Base-by-base conservation (phyloP, 2,113 vertebrate species). In the Tringa solitaria region DNA sequence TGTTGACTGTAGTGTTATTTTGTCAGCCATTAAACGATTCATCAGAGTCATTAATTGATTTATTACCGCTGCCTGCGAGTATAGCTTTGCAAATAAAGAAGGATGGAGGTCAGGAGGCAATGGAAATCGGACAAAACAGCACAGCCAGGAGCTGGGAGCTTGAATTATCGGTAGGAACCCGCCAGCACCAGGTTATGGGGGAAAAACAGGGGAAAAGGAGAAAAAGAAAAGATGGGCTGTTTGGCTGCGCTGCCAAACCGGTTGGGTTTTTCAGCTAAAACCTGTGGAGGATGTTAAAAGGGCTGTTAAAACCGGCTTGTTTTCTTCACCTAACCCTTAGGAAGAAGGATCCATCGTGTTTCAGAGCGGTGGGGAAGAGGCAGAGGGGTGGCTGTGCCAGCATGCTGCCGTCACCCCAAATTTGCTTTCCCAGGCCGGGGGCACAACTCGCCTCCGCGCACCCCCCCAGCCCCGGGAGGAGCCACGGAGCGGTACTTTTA, bases 31-130 rank as follows among this genome's bases (percentile, higher is more conserved):
- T 98, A 98, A 98, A 97, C 97, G 97, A 98, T 98, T 98, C 98
- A 97, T 98, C 98, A 95, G 97, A 98, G 98, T 98, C 98, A 98
- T 98, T 98, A 98, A 98, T 98, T 98, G 98, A 98, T 98, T 98
- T 98, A 98, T 98, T 98, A 98, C 98, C 41, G 95, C 98, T 98
- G 98, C 97, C 98, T 98, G 97, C 45, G 82, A 97, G 95, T 97
- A 98, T 97, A 97, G 97, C 97, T 98, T 98, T 98, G 98, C 98
- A 98, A 98, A 98, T 98, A 98, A 98, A 98, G 98, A 98, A 97
- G 96, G 98, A 98, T 98, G 97, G 96, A 98, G 98, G 98, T 98
- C 98, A 98, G 97, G 95, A 97, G 39, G 97, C 96, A 90, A 95
- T 94, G 91, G 97, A 96, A 98, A 97, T 89, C 45, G 96, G 97